phyloP scores from a whole-genome alignment of 2,888 invertebrate species.

The Lampropteryx suffumata region DNA sequence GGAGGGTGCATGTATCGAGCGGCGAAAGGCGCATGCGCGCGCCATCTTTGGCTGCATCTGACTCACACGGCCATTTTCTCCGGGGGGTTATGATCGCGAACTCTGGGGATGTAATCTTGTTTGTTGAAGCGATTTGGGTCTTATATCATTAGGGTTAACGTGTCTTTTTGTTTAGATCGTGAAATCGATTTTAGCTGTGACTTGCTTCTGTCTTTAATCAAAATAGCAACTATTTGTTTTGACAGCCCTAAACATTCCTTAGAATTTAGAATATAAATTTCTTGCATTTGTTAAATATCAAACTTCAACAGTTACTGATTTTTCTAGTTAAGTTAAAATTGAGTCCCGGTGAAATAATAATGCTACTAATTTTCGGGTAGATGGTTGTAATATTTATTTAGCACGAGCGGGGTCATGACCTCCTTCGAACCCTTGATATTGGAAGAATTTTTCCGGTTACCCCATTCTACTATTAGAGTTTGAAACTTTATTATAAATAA shows the following conservation, averaged over 20 bases:
- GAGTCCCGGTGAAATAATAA: neutral
- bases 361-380: conserved; percentile 3
- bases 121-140: conserved; percentile 21
- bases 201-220: conserved; percentile 1
- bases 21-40: conserved; percentile 72
- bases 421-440: conserved; percentile 17
- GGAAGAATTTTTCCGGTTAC: conserved; percentile 9
- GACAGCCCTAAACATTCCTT: neutral
- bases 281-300: too few species aligned
- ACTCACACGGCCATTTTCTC: conserved; percentile 67
- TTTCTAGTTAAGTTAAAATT: too few species aligned
- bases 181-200: conserved; percentile 17
- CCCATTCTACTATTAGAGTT: conserved; percentile 8
- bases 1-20: conserved; percentile 78
- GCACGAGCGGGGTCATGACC: conserved; percentile 30
- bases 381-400: conserved; percentile 9
- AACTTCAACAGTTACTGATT: too few species aligned
- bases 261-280: too few species aligned
- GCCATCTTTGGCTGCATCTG: conserved; percentile 70
- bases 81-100: conserved; percentile 49
- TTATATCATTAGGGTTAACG: conserved; percentile 14
- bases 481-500: neutral
- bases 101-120: conserved; percentile 31
- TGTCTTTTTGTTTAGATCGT: conserved; percentile 6
- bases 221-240: conserved; percentile 6